Conservation (phyloP, 2,113 vertebrate genomes). For the Oceanodroma tethys region DNA sequence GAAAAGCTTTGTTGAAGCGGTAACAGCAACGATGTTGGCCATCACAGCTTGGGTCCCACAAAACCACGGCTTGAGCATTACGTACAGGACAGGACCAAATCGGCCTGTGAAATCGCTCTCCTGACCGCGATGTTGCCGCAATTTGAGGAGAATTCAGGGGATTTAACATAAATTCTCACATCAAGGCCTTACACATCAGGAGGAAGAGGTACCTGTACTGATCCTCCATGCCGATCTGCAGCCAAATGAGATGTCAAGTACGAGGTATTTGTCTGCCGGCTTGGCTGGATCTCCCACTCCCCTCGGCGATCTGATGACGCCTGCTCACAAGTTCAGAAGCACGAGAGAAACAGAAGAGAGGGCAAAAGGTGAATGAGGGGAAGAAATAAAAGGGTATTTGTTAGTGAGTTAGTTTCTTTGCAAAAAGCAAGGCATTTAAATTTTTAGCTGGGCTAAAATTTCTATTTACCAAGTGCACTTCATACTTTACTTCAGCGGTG, state of each 20-base stretch:
- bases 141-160: background rate
- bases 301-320: conserved; percentile 90
- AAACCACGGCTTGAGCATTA: fast-evolving
- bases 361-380: conserved; percentile 68
- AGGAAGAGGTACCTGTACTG: conserved; percentile 89
- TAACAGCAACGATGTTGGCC: background rate
- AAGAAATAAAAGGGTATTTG: conserved; percentile 69
- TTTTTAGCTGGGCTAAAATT: background rate
- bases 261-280: conserved; percentile 94
- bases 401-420: conserved; percentile 61
- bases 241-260: conserved; percentile 97
- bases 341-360: conserved; percentile 61
- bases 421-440: conserved; percentile 43
- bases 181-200: background rate
- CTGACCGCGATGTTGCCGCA: background rate
- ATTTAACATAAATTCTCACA: background rate
- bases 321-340: conserved; percentile 76
- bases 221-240: conserved; percentile 97
- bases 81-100: fast-evolving
- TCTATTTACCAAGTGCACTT: background rate
- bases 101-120: background rate
- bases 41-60: background rate
- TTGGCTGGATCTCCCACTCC: conserved; percentile 96
- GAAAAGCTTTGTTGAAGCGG: background rate
- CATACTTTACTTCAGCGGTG: background rate